phyloP scores from a whole-genome alignment of 1,140 invertebrate genomes.

The Trichoplusia ni region DNA sequence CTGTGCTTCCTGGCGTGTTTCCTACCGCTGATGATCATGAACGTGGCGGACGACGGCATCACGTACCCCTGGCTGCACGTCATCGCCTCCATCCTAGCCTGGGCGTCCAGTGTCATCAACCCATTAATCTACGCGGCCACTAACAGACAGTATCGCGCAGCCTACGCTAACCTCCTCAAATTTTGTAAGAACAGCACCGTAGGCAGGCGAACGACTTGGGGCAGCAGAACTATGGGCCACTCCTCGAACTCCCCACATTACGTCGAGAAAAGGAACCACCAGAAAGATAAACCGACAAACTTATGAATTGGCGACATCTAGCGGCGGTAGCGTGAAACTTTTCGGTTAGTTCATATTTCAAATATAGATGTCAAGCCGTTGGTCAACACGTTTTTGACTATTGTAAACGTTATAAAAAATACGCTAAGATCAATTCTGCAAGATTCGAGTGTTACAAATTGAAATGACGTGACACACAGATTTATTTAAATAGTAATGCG shows the following conservation, averaged over 20 bases:
- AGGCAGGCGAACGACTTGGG: slow-evolving; percentile 68
- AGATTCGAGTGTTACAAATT: too few species aligned
- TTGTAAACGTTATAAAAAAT: too few species aligned
- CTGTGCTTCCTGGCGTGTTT: slow-evolving; percentile 92
- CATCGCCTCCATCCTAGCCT: slow-evolving; percentile 90
- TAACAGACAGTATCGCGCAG: slow-evolving; percentile 90
- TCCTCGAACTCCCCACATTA: slow-evolving; percentile 75
- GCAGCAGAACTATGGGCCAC: slow-evolving; percentile 72
- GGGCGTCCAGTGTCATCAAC: slow-evolving; percentile 93
- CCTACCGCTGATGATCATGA: slow-evolving; percentile 92
- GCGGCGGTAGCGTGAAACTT: not conserved
- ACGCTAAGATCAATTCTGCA: too few species aligned
- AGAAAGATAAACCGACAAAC: slow-evolving; percentile 66
- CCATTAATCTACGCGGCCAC: slow-evolving; percentile 93
- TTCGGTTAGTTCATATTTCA: not conserved
- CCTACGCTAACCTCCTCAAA: slow-evolving; percentile 87
- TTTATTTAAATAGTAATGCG: too few species aligned
- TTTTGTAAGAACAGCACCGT: slow-evolving; percentile 70
- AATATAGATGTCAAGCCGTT: too few species aligned
- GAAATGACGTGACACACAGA: too few species aligned
- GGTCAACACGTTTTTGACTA: too few species aligned
- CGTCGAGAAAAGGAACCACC: slow-evolving; percentile 61
- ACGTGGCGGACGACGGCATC: slow-evolving; percentile 90
- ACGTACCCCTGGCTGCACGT: slow-evolving; percentile 88
- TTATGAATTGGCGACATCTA: slow-evolving; percentile 53